Base-by-base conservation (phyloP, 2,113 vertebrate species). In the Labrus mixtus region DNA sequence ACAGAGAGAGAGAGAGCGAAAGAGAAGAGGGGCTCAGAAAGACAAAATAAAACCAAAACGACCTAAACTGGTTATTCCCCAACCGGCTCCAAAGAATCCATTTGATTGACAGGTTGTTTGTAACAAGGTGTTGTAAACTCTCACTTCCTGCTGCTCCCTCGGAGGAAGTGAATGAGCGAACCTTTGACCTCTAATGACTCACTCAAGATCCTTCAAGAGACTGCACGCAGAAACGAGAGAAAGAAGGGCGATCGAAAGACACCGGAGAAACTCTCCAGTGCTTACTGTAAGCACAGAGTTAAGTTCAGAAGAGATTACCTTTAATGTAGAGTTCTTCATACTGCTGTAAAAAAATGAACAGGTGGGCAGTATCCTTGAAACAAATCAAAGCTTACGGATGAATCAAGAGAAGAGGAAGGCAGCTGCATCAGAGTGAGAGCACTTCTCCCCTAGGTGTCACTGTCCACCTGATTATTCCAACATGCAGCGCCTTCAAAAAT, bases 51-150 rank as follows among this genome's bases (percentile, higher is more conserved):
- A 82, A 36, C 20, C 36, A 64, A 8, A 6, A 45, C 25, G 73
- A 75, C 63, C 79, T 61, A 83, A 65, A 76, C 37, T 62, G 64
- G 74, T 59, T 59, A 86, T 72, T 91, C 90, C 87, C 89, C 12
- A 58, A 82, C 82, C 76, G 81, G 55, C 80, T 71, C 54, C 41
- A 10, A 69, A 58, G 79, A 86, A 63, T 77, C 76, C 58, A 75
- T 64, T 80, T 93, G 92, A 93, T 67, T 91, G 92, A 91, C 91
- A 89, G 82, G 83, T 90, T 91, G 90, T 90, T 84, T 84, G 78
- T 81, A 76, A 82, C 80, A 87, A 85, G 80, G 85, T 87, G 87
- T 71, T 82, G 86, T 94, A 93, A 93, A 93, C 91, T 82, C 82
- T 85, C 75, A 82, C 81, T 90, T 92, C 90, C 92, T 93, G 82